Base-by-base conservation (phyloP, 2,113 vertebrate genomes). In the Gallinago paraguaiae region DNA sequence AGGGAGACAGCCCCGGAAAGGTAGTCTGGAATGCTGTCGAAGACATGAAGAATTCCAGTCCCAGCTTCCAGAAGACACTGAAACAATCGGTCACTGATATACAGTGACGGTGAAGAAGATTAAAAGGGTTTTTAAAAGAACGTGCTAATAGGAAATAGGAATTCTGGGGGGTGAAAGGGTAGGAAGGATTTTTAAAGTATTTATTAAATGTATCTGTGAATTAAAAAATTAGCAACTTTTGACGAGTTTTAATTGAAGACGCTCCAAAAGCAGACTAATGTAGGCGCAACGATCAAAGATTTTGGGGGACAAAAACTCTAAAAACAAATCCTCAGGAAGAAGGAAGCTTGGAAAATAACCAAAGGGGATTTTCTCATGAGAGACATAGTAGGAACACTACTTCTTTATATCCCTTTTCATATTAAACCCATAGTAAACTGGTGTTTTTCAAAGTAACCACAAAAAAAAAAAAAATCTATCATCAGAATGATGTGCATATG, bases 391-490 rank as follows among this genome's bases (percentile, higher is more conserved):
- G 46, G 83, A 97, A 96, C 88, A 96, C 64, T 96, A 77, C 35
- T 88, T 75, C 93, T 96, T 94, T 95, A 84, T 95, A 65, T 84
- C 72, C 48, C 33, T 88, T 15, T 92, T 89, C 2, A 0, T 41
- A 82, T 45, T 92, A 90, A 96, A 82, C n/a, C 20, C 37, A 1
- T 65, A 89, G 90, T 84, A 96, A 97, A 92, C 61, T 63, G 61
- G 19, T 72, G 67, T 39, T 82, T 97, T 94, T 96, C 93, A 97
- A 92, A 96, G 90, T 45, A 88, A 84, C 92, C 83, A 61, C 93
- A 93, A 61, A 90, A 93, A 46, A 46, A 45, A 43, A 43, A 86
- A 96, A 94, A 86, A 86, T 75, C 1, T 27, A 61, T 95, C 88
- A 10, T 91, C 86, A 82, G 53, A 91, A 79, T 59, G 75, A 87